These are phyloP conservation scores for Phalera bucephala DNA, from an alignment of 2,888 invertebrate species.

Conservation along the genomic window DNA sequence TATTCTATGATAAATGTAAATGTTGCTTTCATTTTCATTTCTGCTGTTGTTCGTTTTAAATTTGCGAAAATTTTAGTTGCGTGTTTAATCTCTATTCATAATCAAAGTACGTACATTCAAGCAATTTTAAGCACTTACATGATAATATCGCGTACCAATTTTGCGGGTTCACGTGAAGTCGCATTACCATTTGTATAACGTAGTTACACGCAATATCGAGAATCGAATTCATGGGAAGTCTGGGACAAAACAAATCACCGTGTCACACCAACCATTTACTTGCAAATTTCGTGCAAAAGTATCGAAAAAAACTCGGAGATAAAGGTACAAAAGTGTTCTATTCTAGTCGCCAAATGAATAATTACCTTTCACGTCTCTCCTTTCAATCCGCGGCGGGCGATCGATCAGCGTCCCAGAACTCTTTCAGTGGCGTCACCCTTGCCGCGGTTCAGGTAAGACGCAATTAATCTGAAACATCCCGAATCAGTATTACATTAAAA, in stretches of 20 bases:
- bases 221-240: constrained; percentile 69
- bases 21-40: neutral
- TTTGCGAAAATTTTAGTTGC: constrained; percentile 22
- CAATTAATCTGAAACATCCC: constrained; percentile 83
- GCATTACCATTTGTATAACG: constrained; percentile 39
- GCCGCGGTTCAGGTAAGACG: constrained; percentile 77
- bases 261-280: constrained; percentile 79
- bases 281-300: constrained; percentile 81
- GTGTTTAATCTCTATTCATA: constrained; percentile 29
- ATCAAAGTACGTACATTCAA: constrained; percentile 18
- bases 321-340: constrained; percentile 82
- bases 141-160: constrained; percentile 30
- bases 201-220: constrained; percentile 39
- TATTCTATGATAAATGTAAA: neutral
- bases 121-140: constrained; percentile 31
- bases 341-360: constrained; percentile 83
- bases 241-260: constrained; percentile 73
- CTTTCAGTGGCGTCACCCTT: constrained; percentile 80
- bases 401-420: constrained; percentile 81
- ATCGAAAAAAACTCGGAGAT: constrained; percentile 74
- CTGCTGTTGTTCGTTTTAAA: too few relatives aligned
- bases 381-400: constrained; percentile 78
- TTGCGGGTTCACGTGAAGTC: constrained; percentile 22
- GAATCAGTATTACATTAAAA: constrained; percentile 83
- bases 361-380: constrained; percentile 81